Conservation (phyloP, 2,888 invertebrate genomes). For the Lucinisca nassula region DNA sequence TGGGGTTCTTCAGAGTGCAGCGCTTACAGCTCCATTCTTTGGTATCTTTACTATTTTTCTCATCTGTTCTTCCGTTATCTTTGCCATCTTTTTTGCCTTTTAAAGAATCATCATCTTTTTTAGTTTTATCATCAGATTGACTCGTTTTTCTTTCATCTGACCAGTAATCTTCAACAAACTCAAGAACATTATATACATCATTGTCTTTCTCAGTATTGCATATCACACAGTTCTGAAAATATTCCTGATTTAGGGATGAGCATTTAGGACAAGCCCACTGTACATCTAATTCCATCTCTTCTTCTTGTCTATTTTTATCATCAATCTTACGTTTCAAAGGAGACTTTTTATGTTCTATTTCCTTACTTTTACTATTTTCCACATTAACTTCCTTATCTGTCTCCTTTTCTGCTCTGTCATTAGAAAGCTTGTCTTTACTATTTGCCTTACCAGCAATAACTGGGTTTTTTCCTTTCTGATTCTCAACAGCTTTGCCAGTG, state of each 20-base stretch:
- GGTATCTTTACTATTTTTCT: not conserved
- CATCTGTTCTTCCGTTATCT: not conserved
- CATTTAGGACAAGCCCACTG: constrained; percentile 96
- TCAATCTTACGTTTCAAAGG: constrained; percentile 35
- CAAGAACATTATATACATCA: constrained; percentile 38
- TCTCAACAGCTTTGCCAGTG: not conserved
- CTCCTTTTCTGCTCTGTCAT: not conserved
- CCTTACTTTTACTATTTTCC: not conserved
- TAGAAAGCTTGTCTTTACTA: not conserved
- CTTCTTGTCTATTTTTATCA: constrained; percentile 8
- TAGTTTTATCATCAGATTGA: constrained; percentile 14
- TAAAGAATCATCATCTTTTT: not conserved
- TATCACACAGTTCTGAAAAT: constrained; percentile 57
- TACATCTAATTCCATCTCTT: constrained; percentile 35
- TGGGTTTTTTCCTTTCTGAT: not conserved
- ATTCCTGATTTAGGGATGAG: constrained; percentile 88
- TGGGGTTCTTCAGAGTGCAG: constrained; percentile 93
- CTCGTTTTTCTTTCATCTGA: constrained; percentile 38
- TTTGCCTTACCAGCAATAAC: constrained; percentile 14
- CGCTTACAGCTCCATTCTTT: constrained; percentile 89
- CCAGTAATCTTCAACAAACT: constrained; percentile 15
- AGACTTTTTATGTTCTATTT: constrained; percentile 25
- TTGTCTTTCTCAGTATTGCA: constrained; percentile 52
- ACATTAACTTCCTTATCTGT: not conserved
- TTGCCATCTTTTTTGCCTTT: not conserved